These are phyloP conservation scores for Phylloscopus whistleri DNA, from an alignment of 2,113 vertebrate genomes.

Conservation along the genomic window DNA sequence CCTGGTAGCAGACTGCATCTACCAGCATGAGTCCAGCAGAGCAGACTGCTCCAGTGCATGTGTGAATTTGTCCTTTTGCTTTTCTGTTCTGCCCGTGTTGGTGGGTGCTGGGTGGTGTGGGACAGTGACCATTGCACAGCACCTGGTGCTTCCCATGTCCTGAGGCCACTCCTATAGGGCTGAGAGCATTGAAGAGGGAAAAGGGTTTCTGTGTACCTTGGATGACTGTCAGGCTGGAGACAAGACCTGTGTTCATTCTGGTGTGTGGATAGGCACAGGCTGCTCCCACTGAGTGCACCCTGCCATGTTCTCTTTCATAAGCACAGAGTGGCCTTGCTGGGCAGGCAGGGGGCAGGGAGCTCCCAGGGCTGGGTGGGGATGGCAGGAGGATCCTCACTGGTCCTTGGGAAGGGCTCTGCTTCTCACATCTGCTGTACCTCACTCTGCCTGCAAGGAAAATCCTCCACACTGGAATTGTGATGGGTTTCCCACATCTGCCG, in stretches of 20 bases:
- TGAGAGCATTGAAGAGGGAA: neutral
- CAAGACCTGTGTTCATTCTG: neutral
- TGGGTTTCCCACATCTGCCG: neutral
- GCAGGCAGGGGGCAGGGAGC: neutral
- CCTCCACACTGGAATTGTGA: rapidly evolving
- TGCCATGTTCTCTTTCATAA: rapidly evolving
- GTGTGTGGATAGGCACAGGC: neutral
- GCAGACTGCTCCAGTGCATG: neutral
- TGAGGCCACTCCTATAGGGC: neutral
- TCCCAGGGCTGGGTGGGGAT: neutral
- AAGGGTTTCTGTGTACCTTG: neutral
- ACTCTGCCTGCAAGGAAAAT: neutral
- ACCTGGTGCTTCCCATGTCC: neutral
- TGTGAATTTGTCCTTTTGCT: neutral
- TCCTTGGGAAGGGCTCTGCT: neutral
- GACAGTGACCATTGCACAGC: neutral
- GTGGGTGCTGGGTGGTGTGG: neutral
- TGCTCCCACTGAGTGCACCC: neutral
- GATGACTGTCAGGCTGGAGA: neutral
- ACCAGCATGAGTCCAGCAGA: too few species aligned
- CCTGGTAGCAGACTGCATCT: neutral
- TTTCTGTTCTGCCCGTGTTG: neutral
- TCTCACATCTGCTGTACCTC: neutral
- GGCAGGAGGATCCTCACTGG: neutral
- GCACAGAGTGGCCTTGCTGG: too few species aligned